Percentiles rank a stretch among this genome's conserved stretches.
These are phyloP conservation scores for Ophraella communa DNA, from an alignment of 2,888 invertebrate species.

Conservation along the genomic window DNA sequence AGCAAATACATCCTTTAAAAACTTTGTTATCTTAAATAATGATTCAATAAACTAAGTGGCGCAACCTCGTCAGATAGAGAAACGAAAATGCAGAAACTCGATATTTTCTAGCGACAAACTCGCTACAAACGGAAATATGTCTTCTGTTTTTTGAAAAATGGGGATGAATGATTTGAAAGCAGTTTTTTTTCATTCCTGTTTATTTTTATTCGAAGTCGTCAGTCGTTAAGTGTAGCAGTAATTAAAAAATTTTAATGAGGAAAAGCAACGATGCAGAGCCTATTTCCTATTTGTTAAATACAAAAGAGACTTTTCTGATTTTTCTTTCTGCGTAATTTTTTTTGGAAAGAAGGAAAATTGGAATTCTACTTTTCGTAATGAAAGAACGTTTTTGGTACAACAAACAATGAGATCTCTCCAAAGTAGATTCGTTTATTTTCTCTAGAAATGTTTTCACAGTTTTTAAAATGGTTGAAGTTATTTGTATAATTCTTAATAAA, in stretches of 20 bases:
- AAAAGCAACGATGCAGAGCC: slow-evolving; percentile 56
- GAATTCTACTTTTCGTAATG: slow-evolving; percentile 7
- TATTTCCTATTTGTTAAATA: slow-evolving; percentile 33
- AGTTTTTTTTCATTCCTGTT: slow-evolving; percentile 30
- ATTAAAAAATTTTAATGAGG: slow-evolving; percentile 60
- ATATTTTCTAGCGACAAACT: neutral
- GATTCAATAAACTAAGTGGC: neutral
- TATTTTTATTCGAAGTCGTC: slow-evolving; percentile 16
- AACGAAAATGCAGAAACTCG: neutral
- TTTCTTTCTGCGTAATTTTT: neutral
- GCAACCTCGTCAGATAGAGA: neutral
- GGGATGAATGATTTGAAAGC: slow-evolving; percentile 35
- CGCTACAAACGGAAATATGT: slow-evolving; percentile 3
- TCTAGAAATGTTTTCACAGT: too few species aligned
- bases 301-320: slow-evolving; percentile 11
- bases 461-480: too few species aligned
- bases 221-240: slow-evolving; percentile 43
- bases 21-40: too few species aligned
- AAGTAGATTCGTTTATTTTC: too few species aligned
- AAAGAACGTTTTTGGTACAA: neutral
- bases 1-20: too few species aligned
- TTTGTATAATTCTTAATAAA: too few species aligned
- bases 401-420: too few species aligned
- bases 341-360: neutral
- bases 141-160: slow-evolving; percentile 13